Conservation (phyloP, 2,888 invertebrate genomes). For the Cosmorhoe ocellata region DNA sequence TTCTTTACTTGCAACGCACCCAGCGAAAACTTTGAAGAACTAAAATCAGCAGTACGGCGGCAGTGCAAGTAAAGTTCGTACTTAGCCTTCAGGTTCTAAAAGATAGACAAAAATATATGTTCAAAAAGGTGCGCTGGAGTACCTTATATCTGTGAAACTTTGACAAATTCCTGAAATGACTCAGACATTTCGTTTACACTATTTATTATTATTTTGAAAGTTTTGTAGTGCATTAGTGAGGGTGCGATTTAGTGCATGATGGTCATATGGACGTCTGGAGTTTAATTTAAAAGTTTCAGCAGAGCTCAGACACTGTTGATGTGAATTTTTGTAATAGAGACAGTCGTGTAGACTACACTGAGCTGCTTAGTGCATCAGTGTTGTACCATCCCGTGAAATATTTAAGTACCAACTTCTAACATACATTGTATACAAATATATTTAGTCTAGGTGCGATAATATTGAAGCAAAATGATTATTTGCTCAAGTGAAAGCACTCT, state of each 20-base stretch:
- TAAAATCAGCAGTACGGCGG: no score
- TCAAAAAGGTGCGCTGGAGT: no score
- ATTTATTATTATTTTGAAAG: conserved; percentile 48
- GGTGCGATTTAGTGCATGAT: conserved; percentile 42
- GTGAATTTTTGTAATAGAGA: conserved; percentile 32
- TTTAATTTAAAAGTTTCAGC: conserved; percentile 65
- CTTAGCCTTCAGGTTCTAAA: no score
- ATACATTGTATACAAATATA: no score
- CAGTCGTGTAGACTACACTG: conserved; percentile 18
- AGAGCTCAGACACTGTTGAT: conserved; percentile 43
- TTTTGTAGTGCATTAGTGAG: conserved; percentile 48
- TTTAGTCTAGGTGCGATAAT: no score
- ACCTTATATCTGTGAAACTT: background rate
- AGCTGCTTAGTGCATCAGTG: conserved; percentile 11
- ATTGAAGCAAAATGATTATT: no score
- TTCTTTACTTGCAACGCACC: no score
- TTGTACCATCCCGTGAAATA: conserved; percentile 5
- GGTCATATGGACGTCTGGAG: conserved; percentile 50
- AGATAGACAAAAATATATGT: no score
- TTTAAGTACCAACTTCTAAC: background rate
- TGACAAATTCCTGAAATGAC: background rate
- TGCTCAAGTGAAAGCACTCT: no score
- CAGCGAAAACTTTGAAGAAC: no score
- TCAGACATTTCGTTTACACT: conserved; percentile 53
- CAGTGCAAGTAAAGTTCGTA: no score